Percentiles rank a stretch among this genome's conserved stretches.
Evolutionary conservation across 2,888 invertebrate species (phyloP).

Genomic region (Eupithecia abbreviata): DNA sequence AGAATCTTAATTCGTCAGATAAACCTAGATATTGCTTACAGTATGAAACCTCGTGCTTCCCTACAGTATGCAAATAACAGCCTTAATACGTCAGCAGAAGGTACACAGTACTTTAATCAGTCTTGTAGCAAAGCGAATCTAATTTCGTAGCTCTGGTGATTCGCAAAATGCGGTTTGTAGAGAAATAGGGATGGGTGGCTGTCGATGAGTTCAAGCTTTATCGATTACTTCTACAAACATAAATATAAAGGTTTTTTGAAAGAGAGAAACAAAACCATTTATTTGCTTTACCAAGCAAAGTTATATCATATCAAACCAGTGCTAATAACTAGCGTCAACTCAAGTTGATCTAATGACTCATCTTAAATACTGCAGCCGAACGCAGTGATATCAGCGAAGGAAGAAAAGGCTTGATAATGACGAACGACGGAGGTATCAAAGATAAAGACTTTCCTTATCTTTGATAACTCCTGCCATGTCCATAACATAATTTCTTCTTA

Average conservation of each 20-base stretch:
- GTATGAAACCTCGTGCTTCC: slow-evolving; percentile 1
- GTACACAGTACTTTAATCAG: slow-evolving; percentile 47
- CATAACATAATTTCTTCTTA: no score
- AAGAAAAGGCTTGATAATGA: no score
- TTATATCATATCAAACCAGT: no score
- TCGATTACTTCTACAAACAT: background rate
- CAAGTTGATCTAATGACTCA: background rate
- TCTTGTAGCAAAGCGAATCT: slow-evolving; percentile 71
- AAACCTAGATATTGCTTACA: slow-evolving; percentile 13
- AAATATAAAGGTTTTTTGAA: no score
- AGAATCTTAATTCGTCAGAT: slow-evolving; percentile 2
- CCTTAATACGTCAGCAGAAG: slow-evolving; percentile 13
- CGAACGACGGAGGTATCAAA: no score
- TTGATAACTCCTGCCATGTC: no score
- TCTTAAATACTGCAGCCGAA: background rate
- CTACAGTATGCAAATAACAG: background rate
- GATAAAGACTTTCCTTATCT: no score
- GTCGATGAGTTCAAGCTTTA: slow-evolving; percentile 7
- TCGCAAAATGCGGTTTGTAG: slow-evolving; percentile 70
- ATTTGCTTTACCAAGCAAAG: no score
- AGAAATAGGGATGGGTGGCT: slow-evolving; percentile 45
- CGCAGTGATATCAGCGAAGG: background rate
- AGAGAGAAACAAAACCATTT: no score
- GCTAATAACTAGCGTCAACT: no score
- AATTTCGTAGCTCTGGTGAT: slow-evolving; percentile 68